phyloP scores from a whole-genome alignment of 2,113 vertebrate species.

The Varanus salvator region DNA sequence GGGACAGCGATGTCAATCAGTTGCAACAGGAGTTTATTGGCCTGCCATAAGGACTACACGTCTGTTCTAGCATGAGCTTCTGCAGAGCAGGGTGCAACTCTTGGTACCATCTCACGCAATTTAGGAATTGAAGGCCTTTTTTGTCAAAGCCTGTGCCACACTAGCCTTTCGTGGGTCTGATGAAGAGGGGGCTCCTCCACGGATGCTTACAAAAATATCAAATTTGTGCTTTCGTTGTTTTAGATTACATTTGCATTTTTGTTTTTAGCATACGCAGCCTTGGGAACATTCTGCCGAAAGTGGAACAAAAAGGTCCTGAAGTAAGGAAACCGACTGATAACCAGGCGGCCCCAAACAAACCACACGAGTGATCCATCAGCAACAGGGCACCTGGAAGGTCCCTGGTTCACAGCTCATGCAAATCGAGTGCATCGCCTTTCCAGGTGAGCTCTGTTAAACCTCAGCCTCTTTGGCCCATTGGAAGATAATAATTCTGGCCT shows the following conservation, averaged over 20 bases:
- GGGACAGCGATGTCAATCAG: too few species aligned
- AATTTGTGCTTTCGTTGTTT: not conserved
- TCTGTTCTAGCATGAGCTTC: too few species aligned
- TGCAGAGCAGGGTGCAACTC: too few species aligned
- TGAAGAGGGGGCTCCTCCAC: too few species aligned
- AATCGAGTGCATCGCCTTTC: not conserved
- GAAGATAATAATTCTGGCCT: not conserved
- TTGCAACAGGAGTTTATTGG: too few species aligned
- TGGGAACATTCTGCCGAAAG: not conserved
- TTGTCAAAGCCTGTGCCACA: too few species aligned
- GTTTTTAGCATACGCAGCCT: not conserved
- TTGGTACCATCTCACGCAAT: too few species aligned
- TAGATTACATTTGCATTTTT: not conserved
- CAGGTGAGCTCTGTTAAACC: not conserved
- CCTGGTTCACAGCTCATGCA: not conserved
- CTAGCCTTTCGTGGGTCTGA: too few species aligned
- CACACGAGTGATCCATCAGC: too few species aligned
- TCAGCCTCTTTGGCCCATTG: not conserved
- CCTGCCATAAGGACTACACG: too few species aligned
- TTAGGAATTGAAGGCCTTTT: too few species aligned
- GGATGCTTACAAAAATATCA: too few species aligned
- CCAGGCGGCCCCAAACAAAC: not conserved
- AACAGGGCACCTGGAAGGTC: not conserved
- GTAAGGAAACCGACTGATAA: not conserved
- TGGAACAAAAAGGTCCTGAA: not conserved